Conservation (phyloP, 2,888 invertebrate genomes). For the Bellardia pandia region DNA sequence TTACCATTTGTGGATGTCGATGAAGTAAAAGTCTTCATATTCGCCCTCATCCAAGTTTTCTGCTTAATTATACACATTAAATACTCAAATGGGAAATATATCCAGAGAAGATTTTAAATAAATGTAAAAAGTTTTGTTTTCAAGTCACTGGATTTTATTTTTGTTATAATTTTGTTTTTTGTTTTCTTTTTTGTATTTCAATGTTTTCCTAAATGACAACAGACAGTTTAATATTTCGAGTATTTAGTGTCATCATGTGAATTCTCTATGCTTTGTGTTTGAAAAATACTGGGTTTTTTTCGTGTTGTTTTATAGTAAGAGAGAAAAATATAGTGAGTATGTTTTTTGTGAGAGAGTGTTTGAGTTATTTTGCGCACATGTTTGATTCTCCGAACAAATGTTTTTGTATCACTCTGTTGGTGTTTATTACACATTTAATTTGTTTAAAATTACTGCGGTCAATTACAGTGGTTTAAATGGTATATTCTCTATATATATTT, state of each 20-base stretch:
- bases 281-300: conserved; percentile 51
- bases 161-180: too few relatives aligned
- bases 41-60: conserved; percentile 3
- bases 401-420: conserved; percentile 39
- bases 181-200: background rate
- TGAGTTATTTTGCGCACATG: conserved; percentile 37
- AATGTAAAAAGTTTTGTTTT: conserved; percentile 26
- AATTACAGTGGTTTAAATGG: conserved; percentile 29
- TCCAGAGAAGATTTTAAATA: conserved; percentile 16
- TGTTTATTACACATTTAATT: conserved; percentile 47
- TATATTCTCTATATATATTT: background rate
- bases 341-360: background rate
- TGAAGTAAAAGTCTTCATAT: background rate
- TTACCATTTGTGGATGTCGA: background rate
- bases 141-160: background rate
- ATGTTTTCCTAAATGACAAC: conserved; percentile 6
- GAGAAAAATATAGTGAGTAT: background rate
- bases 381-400: conserved; percentile 18
- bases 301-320: background rate
- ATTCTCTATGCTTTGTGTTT: background rate
- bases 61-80: conserved; percentile 31
- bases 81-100: conserved; percentile 13
- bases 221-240: conserved; percentile 22
- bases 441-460: conserved; percentile 25
- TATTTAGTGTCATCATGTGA: background rate